A percentile compares a stretch with the other conserved stretches of the same genome.
Evolutionary conservation across 2,888 invertebrate genomes (phyloP).

Genomic region (Sycophila texana): DNA sequence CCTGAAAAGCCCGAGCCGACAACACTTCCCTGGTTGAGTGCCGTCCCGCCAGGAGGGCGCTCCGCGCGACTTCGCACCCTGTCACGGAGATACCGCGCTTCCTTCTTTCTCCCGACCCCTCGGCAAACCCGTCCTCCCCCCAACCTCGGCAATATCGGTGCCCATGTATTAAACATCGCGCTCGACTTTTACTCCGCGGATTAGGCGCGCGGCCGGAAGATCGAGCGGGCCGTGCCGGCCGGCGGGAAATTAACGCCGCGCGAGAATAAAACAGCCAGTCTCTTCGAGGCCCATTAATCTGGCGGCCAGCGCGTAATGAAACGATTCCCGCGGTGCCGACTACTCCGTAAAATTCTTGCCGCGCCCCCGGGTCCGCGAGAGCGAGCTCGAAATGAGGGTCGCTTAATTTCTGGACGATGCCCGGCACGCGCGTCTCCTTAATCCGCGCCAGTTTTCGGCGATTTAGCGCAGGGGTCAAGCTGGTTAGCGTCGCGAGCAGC

Average conservation of each 20-base stretch:
- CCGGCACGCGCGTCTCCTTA: slow-evolving; percentile 62
- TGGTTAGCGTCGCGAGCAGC: slow-evolving; percentile 71
- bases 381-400: slow-evolving; percentile 53
- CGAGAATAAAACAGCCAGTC: slow-evolving; percentile 8
- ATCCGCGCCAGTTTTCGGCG: slow-evolving; percentile 68
- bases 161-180: slow-evolving; percentile 64
- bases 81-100: slow-evolving; percentile 69
- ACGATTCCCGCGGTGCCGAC: slow-evolving; percentile 43
- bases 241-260: slow-evolving; percentile 6
- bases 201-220: too few relatives aligned
- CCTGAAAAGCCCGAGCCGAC: slow-evolving; percentile 75
- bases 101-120: slow-evolving; percentile 10
- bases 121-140: not conserved
- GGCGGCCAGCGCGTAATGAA: slow-evolving; percentile 48
- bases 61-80: slow-evolving; percentile 71
- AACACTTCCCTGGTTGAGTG: slow-evolving; percentile 74
- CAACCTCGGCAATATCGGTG: slow-evolving; percentile 53
- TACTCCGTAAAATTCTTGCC: slow-evolving; percentile 48
- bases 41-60: slow-evolving; percentile 70
- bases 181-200: not conserved
- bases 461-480: slow-evolving; percentile 66
- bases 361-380: not conserved
- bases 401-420: slow-evolving; percentile 67
- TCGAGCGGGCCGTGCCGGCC: not conserved
- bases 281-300: slow-evolving; percentile 50